A percentile compares a stretch with the other conserved stretches of the same genome.
phyloP scores from a whole-genome alignment of 1,140 invertebrate genomes.

The Brachionus sp. region DNA sequence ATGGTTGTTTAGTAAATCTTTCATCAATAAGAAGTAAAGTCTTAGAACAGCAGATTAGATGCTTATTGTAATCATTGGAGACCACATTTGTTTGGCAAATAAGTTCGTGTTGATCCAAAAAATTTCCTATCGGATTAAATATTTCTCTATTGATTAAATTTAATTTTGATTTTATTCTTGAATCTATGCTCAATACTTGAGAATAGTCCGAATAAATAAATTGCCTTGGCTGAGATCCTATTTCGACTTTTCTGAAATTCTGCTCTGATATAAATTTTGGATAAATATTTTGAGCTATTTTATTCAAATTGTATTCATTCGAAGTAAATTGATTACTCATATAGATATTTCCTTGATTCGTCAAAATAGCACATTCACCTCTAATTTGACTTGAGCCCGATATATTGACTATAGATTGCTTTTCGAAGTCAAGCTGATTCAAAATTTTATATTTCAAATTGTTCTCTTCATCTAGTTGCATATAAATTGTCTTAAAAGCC shows the following conservation, averaged over 20 bases:
- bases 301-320: background rate
- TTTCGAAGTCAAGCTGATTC: conserved; percentile 10
- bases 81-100: background rate
- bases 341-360: conserved; percentile 5
- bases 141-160: conserved; percentile 1
- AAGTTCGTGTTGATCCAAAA: background rate
- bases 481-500: background rate
- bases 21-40: conserved; percentile 33
- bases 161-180: conserved; percentile 1
- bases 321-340: background rate
- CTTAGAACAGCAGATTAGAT: conserved; percentile 2
- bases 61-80: background rate
- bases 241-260: background rate
- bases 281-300: background rate
- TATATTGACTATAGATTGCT: background rate
- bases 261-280: background rate
- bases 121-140: background rate
- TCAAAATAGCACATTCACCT: background rate
- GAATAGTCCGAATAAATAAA: conserved; percentile 18
- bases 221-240: conserved; percentile 29
- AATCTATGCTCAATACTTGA: background rate
- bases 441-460: conserved; percentile 12
- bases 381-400: conserved; percentile 9
- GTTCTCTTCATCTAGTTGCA: background rate
- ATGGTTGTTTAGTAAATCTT: conserved; percentile 15